A percentile compares a stretch with the other conserved stretches of the same genome.
phyloP scores from a whole-genome alignment of 2,888 invertebrate genomes.

The Pammene fasciana region DNA sequence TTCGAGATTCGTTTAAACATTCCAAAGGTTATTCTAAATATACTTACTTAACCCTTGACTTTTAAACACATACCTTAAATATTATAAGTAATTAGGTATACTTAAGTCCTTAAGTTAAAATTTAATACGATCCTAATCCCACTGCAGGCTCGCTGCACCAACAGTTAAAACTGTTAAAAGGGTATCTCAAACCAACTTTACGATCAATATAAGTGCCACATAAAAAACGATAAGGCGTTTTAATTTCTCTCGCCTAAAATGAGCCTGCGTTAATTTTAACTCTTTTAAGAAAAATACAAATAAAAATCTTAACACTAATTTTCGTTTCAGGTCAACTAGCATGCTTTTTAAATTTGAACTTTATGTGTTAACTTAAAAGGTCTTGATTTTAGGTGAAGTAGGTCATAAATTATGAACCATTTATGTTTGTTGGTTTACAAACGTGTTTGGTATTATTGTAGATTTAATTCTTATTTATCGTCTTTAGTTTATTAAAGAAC shows the following conservation, averaged over 20 bases:
- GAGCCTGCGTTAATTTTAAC: conserved; percentile 80
- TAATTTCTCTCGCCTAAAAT: conserved; percentile 78
- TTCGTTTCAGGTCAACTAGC: conserved; percentile 4
- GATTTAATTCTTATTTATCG: conserved; percentile 74
- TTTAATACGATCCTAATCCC: conserved; percentile 41
- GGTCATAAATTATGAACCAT: conserved; percentile 71
- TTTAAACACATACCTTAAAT: conserved; percentile 17
- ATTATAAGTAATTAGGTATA: conserved; percentile 32
- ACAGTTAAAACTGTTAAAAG: conserved; percentile 72
- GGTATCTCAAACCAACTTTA: conserved; percentile 69
- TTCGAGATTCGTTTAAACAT: no score
- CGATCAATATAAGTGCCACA: conserved; percentile 79
- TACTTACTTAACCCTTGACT: not conserved
- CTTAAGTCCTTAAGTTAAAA: conserved; percentile 33
- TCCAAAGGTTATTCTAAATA: not conserved
- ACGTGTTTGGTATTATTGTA: conserved; percentile 65
- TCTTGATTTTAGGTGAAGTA: conserved; percentile 52
- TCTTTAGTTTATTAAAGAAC: conserved; percentile 47
- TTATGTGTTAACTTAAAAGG: not conserved
- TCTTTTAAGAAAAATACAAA: conserved; percentile 47
- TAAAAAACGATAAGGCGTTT: conserved; percentile 80
- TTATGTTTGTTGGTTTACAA: conserved; percentile 79
- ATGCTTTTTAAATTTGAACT: conserved; percentile 5
- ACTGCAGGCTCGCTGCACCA: conserved; percentile 55
- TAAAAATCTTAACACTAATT: conserved; percentile 28